phyloP scores from a whole-genome alignment of 2,797 vertebrate species.

The Myripristis jacobus region DNA sequence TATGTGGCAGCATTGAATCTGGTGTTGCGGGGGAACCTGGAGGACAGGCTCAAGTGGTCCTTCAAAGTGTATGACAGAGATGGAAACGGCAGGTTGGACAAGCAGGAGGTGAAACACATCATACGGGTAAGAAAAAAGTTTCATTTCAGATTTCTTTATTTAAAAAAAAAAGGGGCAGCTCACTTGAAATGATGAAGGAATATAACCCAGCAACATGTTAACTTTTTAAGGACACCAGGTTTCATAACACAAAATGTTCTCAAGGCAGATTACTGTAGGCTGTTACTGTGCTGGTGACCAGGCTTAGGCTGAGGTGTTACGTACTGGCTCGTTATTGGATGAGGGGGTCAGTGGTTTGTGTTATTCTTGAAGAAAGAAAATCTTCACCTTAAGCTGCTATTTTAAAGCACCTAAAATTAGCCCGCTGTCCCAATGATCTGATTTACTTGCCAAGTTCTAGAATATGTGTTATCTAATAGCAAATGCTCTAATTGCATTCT shows the following conservation, averaged over 20 bases:
- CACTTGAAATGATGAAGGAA: neutral
- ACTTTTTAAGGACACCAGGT: neutral
- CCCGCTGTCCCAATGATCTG: neutral
- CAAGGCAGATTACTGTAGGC: constrained; percentile 18
- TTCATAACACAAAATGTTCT: constrained; percentile 53
- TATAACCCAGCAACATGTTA: neutral
- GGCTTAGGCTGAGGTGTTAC: constrained; percentile 14
- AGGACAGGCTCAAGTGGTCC: constrained; percentile 82
- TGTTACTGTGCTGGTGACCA: neutral
- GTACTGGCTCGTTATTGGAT: constrained; percentile 11
- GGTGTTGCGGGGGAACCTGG: constrained; percentile 78
- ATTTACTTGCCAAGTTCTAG: neutral
- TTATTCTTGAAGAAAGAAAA: constrained; percentile 34
- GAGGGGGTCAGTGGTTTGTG: neutral
- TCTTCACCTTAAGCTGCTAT: constrained; percentile 39
- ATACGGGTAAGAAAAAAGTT: constrained; percentile 65
- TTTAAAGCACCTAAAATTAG: neutral
- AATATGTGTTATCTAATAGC: too few relatives aligned
- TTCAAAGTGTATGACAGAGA: constrained; percentile 85
- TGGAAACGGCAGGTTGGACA: constrained; percentile 79
- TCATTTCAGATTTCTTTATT: neutral
- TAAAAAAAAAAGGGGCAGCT: too few relatives aligned
- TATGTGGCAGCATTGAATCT: constrained; percentile 80
- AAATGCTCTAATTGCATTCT: neutral
- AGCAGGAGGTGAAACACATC: constrained; percentile 71